Conservation (phyloP, 1,140 invertebrate genomes). For the Drosophila auraria region DNA sequence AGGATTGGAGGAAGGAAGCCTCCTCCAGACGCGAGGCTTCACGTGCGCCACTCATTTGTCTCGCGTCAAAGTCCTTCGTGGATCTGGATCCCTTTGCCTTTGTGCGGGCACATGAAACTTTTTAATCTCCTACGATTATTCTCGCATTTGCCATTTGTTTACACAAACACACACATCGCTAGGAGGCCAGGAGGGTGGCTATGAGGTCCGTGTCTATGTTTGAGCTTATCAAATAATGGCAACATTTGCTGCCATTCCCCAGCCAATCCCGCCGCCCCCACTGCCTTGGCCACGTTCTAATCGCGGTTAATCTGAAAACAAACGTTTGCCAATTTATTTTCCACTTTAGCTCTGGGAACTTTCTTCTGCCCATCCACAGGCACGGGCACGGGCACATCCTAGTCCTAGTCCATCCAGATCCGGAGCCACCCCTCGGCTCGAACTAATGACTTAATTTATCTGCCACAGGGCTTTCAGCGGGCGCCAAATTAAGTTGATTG, state of each 20-base stretch:
- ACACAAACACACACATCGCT: slow-evolving; percentile 66
- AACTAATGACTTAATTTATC: slow-evolving; percentile 85
- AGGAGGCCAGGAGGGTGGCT: background rate
- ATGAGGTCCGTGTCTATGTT: slow-evolving; percentile 66
- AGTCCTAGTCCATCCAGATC: background rate
- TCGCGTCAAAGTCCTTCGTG: slow-evolving; percentile 42
- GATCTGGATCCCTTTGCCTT: background rate
- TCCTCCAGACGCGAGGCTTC: slow-evolving; percentile 51
- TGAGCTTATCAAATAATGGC: slow-evolving; percentile 84
- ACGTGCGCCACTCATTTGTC: slow-evolving; percentile 81
- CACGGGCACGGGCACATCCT: slow-evolving; percentile 4
- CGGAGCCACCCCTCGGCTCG: slow-evolving; percentile 52
- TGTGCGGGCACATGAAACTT: slow-evolving; percentile 76
- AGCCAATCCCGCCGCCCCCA: background rate
- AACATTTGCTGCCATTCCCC: slow-evolving; percentile 80
- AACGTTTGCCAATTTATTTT: slow-evolving; percentile 85
- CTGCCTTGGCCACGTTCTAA: slow-evolving; percentile 56
- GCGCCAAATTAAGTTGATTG: slow-evolving; percentile 84
- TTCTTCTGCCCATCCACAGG: slow-evolving; percentile 35
- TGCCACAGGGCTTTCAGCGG: slow-evolving; percentile 84
- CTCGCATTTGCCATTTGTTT: slow-evolving; percentile 85
- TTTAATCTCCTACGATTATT: slow-evolving; percentile 85
- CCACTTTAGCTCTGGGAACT: slow-evolving; percentile 74
- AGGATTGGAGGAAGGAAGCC: background rate
- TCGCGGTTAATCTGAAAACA: slow-evolving; percentile 85